Conservation (phyloP, 2,797 vertebrate genomes). For the Pelochelys cantorii region DNA sequence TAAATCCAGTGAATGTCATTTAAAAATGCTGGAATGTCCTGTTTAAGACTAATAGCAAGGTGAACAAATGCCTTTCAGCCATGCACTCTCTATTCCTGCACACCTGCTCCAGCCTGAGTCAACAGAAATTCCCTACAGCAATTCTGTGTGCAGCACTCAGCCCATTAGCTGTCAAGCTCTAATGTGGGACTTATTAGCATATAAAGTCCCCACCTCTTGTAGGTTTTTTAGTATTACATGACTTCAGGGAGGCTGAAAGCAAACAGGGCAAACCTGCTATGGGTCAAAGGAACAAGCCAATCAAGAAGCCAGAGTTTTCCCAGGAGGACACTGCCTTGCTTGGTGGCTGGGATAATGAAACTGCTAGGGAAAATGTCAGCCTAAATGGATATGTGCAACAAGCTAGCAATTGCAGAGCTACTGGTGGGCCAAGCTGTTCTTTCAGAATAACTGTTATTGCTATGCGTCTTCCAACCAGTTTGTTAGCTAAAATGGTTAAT, state of each 20-base stretch:
- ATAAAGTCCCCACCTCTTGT: background rate
- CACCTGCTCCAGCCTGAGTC: slow-evolving; percentile 17
- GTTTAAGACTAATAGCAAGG: slow-evolving; percentile 4
- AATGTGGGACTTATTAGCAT: background rate
- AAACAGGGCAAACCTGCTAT: slow-evolving; percentile 7
- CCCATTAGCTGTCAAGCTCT: background rate
- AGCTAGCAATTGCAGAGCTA: background rate
- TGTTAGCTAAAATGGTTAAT: background rate
- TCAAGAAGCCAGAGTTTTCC: slow-evolving; percentile 34
- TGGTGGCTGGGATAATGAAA: slow-evolving; percentile 16
- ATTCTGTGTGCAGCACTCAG: background rate
- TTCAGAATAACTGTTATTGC: background rate
- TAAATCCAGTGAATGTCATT: background rate
- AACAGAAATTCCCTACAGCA: slow-evolving; percentile 19
- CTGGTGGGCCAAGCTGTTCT: rapidly evolving
- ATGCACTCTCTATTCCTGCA: background rate
- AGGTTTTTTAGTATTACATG: background rate
- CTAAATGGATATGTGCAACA: slow-evolving; percentile 41
- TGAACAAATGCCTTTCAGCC: background rate
- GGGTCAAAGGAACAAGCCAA: slow-evolving; percentile 35
- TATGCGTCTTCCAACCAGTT: background rate
- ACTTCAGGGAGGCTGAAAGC: background rate
- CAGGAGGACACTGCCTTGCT: background rate
- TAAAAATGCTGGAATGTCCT: slow-evolving; percentile 49
- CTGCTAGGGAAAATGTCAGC: slow-evolving; percentile 19